Evolutionary conservation across 2,888 invertebrate genomes (phyloP).

Genomic region (Digitonthophagus gazella): DNA sequence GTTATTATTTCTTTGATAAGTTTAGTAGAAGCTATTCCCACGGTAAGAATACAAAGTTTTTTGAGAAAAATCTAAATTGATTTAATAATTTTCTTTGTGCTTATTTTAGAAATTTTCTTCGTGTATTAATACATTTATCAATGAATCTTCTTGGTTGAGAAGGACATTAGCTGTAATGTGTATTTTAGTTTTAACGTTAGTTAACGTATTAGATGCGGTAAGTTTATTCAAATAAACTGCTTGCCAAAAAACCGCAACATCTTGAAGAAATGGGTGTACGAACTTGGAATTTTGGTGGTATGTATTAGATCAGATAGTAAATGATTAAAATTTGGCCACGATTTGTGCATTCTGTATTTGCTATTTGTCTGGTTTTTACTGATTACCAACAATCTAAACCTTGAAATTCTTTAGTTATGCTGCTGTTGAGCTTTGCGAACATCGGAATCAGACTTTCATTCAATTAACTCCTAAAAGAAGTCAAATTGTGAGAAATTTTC

Average conservation of each 20-base stretch:
- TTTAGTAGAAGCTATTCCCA: constrained; percentile 48
- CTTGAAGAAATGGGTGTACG: too few species aligned
- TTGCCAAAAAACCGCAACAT: too few species aligned
- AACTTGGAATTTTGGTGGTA: too few species aligned
- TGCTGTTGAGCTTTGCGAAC: constrained; percentile 2
- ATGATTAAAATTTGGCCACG: too few species aligned
- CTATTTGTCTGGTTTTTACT: too few species aligned
- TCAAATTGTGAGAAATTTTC: too few species aligned
- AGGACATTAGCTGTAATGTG: constrained; percentile 58
- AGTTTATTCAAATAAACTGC: too few species aligned
- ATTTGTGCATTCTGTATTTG: too few species aligned
- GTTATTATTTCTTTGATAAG: constrained; percentile 46
- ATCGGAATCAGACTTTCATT: too few species aligned
- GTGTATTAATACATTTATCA: constrained; percentile 56
- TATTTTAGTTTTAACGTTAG: constrained; percentile 57
- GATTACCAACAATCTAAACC: neutral
- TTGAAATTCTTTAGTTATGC: neutral
- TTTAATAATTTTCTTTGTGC: constrained; percentile 8
- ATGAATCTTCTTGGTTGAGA: constrained; percentile 58
- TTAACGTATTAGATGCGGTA: constrained; percentile 64
- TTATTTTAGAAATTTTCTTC: constrained; percentile 48
- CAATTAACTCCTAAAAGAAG: too few species aligned
- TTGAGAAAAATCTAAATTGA: neutral
- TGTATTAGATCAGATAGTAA: too few species aligned
- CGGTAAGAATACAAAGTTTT: constrained; percentile 48